Evolutionary conservation across 2,888 invertebrate species (phyloP).

Genomic region (Xiphydria camelus): DNA sequence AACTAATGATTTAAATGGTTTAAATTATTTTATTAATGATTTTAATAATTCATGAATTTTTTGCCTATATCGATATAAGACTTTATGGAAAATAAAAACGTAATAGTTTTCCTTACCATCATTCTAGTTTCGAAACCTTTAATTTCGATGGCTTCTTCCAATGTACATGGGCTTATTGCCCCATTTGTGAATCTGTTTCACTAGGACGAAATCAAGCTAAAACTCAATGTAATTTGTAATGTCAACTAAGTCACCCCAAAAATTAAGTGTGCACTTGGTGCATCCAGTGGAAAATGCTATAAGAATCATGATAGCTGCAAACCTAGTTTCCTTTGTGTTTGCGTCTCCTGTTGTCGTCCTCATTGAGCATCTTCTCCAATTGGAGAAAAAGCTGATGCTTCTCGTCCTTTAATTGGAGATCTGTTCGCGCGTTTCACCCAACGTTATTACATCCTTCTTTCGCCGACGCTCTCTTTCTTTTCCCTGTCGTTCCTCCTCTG

Average conservation of each 20-base stretch:
- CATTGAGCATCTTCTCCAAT: constrained; percentile 92
- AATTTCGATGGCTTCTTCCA: no score
- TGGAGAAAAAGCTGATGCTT: constrained; percentile 92
- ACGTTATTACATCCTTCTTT: constrained; percentile 88
- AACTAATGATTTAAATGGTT: no score
- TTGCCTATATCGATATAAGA: no score
- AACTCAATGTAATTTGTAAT: no score
- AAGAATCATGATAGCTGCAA: no score
- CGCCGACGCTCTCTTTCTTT: constrained; percentile 88
- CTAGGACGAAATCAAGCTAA: no score
- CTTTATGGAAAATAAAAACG: no score
- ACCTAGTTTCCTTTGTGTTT: constrained; percentile 76
- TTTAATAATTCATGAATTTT: no score
- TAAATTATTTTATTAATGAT: no score
- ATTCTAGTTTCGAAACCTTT: not conserved
- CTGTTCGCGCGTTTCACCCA: constrained; percentile 90
- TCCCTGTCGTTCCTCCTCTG: constrained; percentile 83
- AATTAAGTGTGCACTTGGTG: not conserved
- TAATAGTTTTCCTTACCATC: not conserved
- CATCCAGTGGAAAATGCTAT: not conserved
- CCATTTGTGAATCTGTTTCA: no score
- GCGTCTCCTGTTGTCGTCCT: constrained; percentile 85
- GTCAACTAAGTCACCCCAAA: no score
- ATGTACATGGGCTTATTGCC: no score
- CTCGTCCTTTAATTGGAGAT: constrained; percentile 84